Conservation (phyloP, 2,888 invertebrate species). For the Spodoptera exigua region DNA sequence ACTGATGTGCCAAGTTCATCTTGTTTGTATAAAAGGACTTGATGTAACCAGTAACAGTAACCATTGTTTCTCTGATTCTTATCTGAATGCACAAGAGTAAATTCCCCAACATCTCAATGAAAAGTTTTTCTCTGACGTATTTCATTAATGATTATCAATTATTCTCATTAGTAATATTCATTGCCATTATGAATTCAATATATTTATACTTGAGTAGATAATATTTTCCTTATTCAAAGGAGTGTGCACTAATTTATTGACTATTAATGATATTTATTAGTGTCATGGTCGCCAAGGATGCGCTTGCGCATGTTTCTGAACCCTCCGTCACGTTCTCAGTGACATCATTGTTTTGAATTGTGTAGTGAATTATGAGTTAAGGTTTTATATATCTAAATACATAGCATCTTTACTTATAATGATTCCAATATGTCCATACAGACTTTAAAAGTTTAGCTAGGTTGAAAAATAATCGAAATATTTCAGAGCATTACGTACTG, state of each 20-base stretch:
- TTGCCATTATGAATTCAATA: constrained; percentile 29
- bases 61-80: not conserved
- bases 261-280: constrained; percentile 34
- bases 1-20: too few relatives aligned
- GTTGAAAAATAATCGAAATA: constrained; percentile 14
- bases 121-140: not conserved
- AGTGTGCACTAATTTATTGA: constrained; percentile 22
- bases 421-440: too few relatives aligned
- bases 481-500: constrained; percentile 24
- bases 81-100: not conserved
- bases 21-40: too few relatives aligned
- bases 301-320: not conserved
- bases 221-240: constrained; percentile 45
- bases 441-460: not conserved
- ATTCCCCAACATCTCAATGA: constrained; percentile 2
- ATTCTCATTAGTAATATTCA: constrained; percentile 30
- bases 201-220: not conserved
- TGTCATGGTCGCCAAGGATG: constrained; percentile 40
- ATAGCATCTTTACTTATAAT: too few relatives aligned
- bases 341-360: constrained; percentile 31
- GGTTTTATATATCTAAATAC: too few relatives aligned
- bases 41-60: not conserved
- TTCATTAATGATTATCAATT: constrained; percentile 14
- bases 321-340: constrained; percentile 6
- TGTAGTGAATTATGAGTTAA: constrained; percentile 1